Evolutionary conservation across 2,113 vertebrate genomes (phyloP).

Genomic region (Lethenteron reissneri): DNA sequence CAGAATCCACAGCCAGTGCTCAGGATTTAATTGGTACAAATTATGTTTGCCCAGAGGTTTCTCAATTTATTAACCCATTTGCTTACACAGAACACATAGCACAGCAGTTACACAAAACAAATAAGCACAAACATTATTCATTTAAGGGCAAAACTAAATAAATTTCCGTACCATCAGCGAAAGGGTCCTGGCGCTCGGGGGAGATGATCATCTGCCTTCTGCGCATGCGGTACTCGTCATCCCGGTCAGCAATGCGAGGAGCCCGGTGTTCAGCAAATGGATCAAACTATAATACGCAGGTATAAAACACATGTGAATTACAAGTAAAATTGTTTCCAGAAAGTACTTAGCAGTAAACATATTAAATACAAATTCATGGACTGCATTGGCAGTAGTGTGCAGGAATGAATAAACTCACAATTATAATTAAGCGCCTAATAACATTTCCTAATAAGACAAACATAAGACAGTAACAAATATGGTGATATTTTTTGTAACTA

Average conservation of each 20-base stretch:
- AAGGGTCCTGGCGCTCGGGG: conserved; percentile 87
- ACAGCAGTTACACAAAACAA: conserved; percentile 20
- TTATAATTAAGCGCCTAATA: too few relatives aligned
- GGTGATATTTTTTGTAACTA: too few relatives aligned
- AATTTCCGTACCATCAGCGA: conserved; percentile 80
- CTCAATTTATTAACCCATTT: too few relatives aligned
- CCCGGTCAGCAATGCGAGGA: conserved; percentile 77
- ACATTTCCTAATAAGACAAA: too few relatives aligned
- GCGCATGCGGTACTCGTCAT: conserved; percentile 89
- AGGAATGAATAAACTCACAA: too few relatives aligned
- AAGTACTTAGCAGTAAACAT: too few relatives aligned
- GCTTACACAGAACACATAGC: too few relatives aligned
- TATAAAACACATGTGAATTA: too few relatives aligned
- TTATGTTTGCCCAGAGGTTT: not conserved
- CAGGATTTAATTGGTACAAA: conserved; percentile 25
- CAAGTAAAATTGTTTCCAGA: too few relatives aligned
- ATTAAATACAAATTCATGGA: too few relatives aligned
- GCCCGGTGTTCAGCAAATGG: conserved; percentile 88
- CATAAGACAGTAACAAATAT: too few relatives aligned
- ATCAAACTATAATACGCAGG: conserved; percentile 45
- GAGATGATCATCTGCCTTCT: conserved; percentile 97
- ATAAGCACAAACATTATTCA: conserved; percentile 19
- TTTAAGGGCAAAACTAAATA: conserved; percentile 21
- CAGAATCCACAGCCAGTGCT: not conserved
- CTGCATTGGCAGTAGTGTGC: too few relatives aligned